Conservation (phyloP, 2,797 vertebrate species). For the Platyrinchus mystaceus region DNA sequence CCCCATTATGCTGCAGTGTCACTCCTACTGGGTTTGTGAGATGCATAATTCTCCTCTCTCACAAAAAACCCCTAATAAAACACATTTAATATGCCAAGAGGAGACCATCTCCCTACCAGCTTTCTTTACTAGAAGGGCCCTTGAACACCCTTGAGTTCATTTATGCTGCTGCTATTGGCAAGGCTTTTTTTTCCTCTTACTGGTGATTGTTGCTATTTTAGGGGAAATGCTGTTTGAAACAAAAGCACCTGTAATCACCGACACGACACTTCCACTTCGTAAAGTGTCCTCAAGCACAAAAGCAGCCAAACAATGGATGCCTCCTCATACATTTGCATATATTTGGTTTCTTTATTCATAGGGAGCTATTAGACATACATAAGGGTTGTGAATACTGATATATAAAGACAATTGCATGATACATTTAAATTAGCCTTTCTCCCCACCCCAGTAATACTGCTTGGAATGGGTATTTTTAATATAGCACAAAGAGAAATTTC, state of each 20-base stretch:
- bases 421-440: not conserved
- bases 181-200: slow-evolving; percentile 16
- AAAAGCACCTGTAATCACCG: slow-evolving; percentile 44
- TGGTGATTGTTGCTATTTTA: slow-evolving; percentile 46
- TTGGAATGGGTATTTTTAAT: not conserved
- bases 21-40: not conserved
- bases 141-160: slow-evolving; percentile 27
- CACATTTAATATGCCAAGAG: not conserved
- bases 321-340: slow-evolving; percentile 48
- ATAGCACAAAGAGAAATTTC: not conserved
- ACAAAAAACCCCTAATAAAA: not conserved
- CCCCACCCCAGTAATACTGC: not conserved
- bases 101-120: not conserved
- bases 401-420: slow-evolving; percentile 11
- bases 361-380: not conserved
- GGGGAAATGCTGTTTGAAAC: slow-evolving; percentile 19
- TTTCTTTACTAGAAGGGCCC: slow-evolving; percentile 7
- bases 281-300: slow-evolving; percentile 21
- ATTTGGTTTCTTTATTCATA: slow-evolving; percentile 15
- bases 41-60: not conserved
- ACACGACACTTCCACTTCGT: no score
- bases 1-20: not conserved
- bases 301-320: not conserved
- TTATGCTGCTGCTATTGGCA: slow-evolving; percentile 36
- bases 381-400: not conserved